Evolutionary conservation across 1,140 invertebrate genomes (phyloP), one percentile per base, ranked within the genome.

Genomic region (Sycophaga agraensis): DNA sequence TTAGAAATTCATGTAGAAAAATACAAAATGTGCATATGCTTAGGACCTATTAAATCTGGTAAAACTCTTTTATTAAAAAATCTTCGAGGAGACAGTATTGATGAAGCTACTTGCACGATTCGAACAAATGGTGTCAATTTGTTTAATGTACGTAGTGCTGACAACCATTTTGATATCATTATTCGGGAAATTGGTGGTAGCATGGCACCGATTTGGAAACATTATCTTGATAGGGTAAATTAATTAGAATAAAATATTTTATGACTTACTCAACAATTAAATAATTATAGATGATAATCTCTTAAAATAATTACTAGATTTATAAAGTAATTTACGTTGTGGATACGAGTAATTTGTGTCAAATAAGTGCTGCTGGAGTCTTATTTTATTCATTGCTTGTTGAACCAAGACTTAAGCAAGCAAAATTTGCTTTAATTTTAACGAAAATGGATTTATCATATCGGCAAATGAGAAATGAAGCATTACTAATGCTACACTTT

Each of bases 371-470:
- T n/a, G 88, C 90, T 35, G 88, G 88, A 16, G 87, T 91, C 2
- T 79, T 91, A 40, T 74, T 92, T 0, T 91, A 91, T 68, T 87
- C 89, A 0, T 78, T 91, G 16, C 68, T 92, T n/a, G 85, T 88
- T 2, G 84, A 91, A 65, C 89, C 90, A 0, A 76, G 79, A 46
- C 70, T 91, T 14, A 82, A 82, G 63, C 82, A 82, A 62, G 82
- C 84, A 2, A 88, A 88, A 84, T 83, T 93, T 65, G 81, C 91
- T 17, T 70, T 93, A 50, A 85, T 92, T 0, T 73, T 93, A 8
- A 86, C 88, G 14, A 93, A 93, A 80, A 91, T 90, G 87, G 91
- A 93, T 69, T 85, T 88, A 1, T 89, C 89, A 11, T 91, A 91
- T 74, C 82, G 89, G 19, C 90, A 92, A 73, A 91, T 91, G 87